phyloP scores from a whole-genome alignment of 2,113 vertebrate genomes.

The Falcunculus frontatus region DNA sequence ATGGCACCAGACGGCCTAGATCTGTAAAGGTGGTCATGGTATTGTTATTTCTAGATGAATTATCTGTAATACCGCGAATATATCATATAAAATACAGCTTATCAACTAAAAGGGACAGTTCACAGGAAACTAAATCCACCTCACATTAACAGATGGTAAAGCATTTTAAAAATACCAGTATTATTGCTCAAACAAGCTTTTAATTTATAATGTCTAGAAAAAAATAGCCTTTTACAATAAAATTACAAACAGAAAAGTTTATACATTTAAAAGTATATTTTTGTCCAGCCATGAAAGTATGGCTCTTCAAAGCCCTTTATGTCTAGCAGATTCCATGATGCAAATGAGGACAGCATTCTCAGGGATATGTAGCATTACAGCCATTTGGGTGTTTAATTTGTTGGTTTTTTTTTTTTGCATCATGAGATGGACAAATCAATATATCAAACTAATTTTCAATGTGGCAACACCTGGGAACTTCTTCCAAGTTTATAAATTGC shows the following conservation, averaged over 20 bases:
- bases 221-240: background rate
- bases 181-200: background rate
- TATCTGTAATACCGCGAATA: background rate
- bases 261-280: background rate
- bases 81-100: background rate
- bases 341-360: background rate
- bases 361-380: background rate
- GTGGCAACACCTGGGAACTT: background rate
- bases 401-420: too few species aligned
- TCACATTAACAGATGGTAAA: background rate
- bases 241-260: background rate
- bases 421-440: background rate
- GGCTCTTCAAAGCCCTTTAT: background rate
- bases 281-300: background rate
- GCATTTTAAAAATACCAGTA: background rate
- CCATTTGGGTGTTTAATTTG: accelerated
- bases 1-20: background rate
- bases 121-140: background rate
- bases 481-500: background rate
- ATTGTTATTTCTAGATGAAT: background rate
- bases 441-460: background rate
- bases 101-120: background rate
- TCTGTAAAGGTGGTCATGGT: background rate
- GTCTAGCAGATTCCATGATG: background rate
- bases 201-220: background rate